Conservation (phyloP, 2,888 invertebrate genomes). For the Quadriops clusia region DNA sequence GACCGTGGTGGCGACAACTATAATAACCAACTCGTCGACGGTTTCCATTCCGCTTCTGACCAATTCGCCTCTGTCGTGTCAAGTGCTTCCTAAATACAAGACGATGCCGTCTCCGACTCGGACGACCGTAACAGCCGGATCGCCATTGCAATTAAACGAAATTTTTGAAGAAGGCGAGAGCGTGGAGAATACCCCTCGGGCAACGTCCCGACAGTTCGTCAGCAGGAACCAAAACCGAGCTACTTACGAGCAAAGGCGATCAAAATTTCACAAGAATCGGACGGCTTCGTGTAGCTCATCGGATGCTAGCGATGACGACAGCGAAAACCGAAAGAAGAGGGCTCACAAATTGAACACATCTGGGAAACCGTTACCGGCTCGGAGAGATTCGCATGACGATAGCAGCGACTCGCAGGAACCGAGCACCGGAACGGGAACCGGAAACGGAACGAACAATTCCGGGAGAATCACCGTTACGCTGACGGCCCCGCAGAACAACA, state of each 20-base stretch:
- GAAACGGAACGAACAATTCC: conserved; percentile 25
- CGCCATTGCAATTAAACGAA: conserved; percentile 46
- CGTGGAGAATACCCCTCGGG: conserved; percentile 11
- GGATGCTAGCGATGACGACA: conserved; percentile 83
- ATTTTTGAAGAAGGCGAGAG: conserved; percentile 54
- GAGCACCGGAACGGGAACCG: conserved; percentile 28
- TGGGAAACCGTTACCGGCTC: conserved; percentile 29
- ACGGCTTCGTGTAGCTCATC: conserved; percentile 91
- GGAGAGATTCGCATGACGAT: conserved; percentile 74
- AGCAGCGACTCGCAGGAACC: conserved; percentile 77
- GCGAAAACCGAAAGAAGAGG: conserved; percentile 70
- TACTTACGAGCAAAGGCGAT: conserved; percentile 46
- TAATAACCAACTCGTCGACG: conserved; percentile 43
- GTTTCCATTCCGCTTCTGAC: conserved; percentile 42
- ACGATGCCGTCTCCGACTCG: conserved; percentile 46
- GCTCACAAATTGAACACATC: conserved; percentile 54
- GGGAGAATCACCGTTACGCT: conserved; percentile 16
- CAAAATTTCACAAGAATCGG: conserved; percentile 58
- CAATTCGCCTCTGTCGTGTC: conserved; percentile 26
- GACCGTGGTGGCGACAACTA: conserved; percentile 30
- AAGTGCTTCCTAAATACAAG: conserved; percentile 40
- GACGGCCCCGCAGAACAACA: conserved; percentile 17
- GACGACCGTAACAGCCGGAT: conserved; percentile 32
- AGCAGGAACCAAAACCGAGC: conserved; percentile 28
- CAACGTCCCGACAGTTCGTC: conserved; percentile 27